Evolutionary conservation across 2,888 invertebrate species (phyloP), one percentile per base, ranked within the genome.

Genomic region (Muschampia plurimacula): DNA sequence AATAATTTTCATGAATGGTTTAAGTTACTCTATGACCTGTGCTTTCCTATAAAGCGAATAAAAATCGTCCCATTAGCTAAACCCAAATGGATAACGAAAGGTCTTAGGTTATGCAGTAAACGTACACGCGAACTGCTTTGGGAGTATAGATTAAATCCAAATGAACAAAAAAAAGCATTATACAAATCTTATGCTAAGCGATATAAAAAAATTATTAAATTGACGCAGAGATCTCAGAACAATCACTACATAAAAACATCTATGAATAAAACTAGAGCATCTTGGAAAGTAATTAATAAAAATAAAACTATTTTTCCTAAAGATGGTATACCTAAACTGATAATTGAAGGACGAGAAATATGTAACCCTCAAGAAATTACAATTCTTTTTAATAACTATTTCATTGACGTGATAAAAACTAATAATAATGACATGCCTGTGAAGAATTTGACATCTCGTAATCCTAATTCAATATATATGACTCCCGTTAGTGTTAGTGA

Each of bases 381-480:
- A 1, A 59, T 9, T 59, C 28, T 59, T 6, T 32, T 67, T 32
- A 32, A 32, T 32, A 32, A 32, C 4, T 32, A 32, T 4, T 32
- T 32, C 4, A 32, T 32, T 32, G 67, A 67, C 67, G 4, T 44
- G 3, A 39, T 67, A 1, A 44, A 59, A 44, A 44, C 12, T 7
- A 39, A 44, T 41, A 57, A 49, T n/a, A 28, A 15, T 32, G 22
- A 28, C 6, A 57, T 28, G 32, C 2, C 4, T 41, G 41, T 7
- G 15, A 67, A 41, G 12, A 67, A 41, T 12, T 13, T 65, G 28
- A 65, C 64, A 65, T 65, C 2, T 46, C 9, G 12, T 12, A 46
- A 46, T 46, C 12, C 36, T 12, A 67, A 67, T 67, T 15, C 67
- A n/a, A 44, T 67, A 8, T 67, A 57, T 28, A 6, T 67, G 57